A percentile compares a stretch with the other conserved stretches of the same genome.
These are phyloP conservation scores for Aphidius ervi DNA, from an alignment of 1,140 invertebrate species.

Conservation along the genomic window DNA sequence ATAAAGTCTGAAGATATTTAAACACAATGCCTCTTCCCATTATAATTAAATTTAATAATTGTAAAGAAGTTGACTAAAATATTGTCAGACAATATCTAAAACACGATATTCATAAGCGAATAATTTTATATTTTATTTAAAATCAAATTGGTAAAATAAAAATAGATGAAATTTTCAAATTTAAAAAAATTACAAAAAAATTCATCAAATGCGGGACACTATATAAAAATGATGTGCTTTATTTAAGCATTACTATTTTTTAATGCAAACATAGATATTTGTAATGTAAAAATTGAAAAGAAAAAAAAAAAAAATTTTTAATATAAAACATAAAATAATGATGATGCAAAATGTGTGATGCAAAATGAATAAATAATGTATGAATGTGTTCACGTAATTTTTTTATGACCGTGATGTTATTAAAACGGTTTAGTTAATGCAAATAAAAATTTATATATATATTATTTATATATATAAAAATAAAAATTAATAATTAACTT, in stretches of 20 bases:
- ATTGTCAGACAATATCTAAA: too few relatives aligned
- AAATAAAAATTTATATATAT: conserved; percentile 14
- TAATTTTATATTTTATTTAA: too few relatives aligned
- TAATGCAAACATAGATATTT: conserved; percentile 25
- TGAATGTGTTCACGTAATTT: conserved; percentile 3
- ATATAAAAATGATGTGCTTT: conserved; percentile 18
- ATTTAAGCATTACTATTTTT: conserved; percentile 26
- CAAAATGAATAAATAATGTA: background rate
- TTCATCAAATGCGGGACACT: conserved; percentile 16
- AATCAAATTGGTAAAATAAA: too few relatives aligned
- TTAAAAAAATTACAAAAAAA: conserved; percentile 8
- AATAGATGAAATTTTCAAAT: too few relatives aligned
- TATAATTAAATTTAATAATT: too few relatives aligned
- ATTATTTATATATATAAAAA: conserved; percentile 12
- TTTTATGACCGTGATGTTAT: conserved; percentile 9
- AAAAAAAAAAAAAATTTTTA: conserved; percentile 9
- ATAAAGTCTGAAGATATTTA: too few relatives aligned
- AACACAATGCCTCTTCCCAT: too few relatives aligned
- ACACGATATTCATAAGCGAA: too few relatives aligned
- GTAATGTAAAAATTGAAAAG: conserved; percentile 16
- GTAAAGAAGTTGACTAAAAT: too few relatives aligned
- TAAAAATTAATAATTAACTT: conserved; percentile 7
- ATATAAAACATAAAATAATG: conserved; percentile 6
- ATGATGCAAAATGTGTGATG: background rate
- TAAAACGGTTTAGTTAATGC: background rate